Evolutionary conservation across 2,113 vertebrate genomes (phyloP).

Genomic region (Dromiciops gliroides): DNA sequence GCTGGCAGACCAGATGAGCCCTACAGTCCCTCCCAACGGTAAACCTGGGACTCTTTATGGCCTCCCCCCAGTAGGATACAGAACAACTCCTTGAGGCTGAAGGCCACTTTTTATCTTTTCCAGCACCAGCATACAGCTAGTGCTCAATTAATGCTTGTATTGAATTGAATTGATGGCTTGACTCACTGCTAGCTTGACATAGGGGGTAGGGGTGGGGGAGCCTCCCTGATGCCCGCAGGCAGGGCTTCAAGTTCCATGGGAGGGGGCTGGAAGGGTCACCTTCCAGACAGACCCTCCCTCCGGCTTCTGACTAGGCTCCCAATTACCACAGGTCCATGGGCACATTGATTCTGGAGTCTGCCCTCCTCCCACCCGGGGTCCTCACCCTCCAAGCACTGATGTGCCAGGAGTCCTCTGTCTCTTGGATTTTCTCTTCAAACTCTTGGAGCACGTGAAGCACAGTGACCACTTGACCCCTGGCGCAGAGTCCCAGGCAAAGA

Average conservation of each 20-base stretch:
- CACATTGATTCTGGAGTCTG: not conserved
- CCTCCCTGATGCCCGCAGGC: not conserved
- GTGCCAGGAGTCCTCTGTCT: conserved; percentile 73
- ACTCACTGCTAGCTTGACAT: not conserved
- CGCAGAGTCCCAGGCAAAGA: conserved; percentile 73
- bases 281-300: not conserved
- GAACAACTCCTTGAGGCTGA: too few species aligned
- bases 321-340: not conserved
- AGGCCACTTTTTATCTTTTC: not conserved
- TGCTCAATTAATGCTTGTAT: not conserved
- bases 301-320: not conserved
- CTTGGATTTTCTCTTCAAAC: conserved; percentile 75
- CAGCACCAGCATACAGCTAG: not conserved
- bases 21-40: not conserved
- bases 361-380: accelerated
- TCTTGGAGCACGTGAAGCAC: conserved; percentile 67
- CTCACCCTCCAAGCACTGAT: conserved; percentile 72
- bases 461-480: conserved; percentile 60
- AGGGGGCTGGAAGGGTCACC: not conserved
- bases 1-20: not conserved
- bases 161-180: not conserved
- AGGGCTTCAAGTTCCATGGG: too few species aligned
- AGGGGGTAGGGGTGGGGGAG: not conserved
- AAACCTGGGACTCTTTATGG: not conserved
- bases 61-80: not conserved